A percentile compares a stretch with the other conserved stretches of the same genome.
Evolutionary conservation across 2,797 vertebrate species (phyloP).

Genomic region (Gadopsis bispinosus): DNA sequence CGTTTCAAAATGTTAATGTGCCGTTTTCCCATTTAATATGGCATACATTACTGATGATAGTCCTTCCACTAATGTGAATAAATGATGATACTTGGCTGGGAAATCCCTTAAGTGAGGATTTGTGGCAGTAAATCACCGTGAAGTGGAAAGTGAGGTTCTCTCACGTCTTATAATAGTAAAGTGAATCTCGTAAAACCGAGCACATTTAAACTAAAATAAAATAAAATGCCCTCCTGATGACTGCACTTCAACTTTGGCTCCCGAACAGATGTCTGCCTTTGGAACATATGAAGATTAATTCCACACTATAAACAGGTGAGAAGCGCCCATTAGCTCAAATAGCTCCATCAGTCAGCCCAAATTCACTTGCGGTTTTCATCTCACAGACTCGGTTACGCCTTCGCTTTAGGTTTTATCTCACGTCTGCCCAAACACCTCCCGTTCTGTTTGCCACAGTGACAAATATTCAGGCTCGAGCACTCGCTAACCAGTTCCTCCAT

Average conservation of each 20-base stretch:
- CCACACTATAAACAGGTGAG: conserved; percentile 59
- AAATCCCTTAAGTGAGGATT: conserved; percentile 56
- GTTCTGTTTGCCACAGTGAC: conserved; percentile 27
- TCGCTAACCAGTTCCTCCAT: conserved; percentile 60
- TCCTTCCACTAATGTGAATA: conserved; percentile 70
- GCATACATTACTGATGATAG: conserved; percentile 40
- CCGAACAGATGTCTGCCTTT: conserved; percentile 13
- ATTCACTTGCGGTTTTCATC: conserved; percentile 40
- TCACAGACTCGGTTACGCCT: conserved; percentile 28
- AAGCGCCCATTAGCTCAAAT: conserved; percentile 33
- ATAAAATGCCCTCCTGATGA: conserved; percentile 44
- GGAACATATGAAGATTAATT: conserved; percentile 45
- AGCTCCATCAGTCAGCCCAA: conserved; percentile 36
- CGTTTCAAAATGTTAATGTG: conserved; percentile 65
- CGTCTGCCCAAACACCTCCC: conserved; percentile 37
- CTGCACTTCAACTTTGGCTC: conserved; percentile 49
- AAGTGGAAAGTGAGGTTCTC: conserved; percentile 70
- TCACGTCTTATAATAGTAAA: conserved; percentile 67
- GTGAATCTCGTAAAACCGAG: conserved; percentile 64
- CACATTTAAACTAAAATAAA: conserved; percentile 41
- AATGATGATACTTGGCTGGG: conserved; percentile 66
- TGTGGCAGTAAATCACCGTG: conserved; percentile 66
- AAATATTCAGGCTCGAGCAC: conserved; percentile 15
- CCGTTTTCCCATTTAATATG: conserved; percentile 56
- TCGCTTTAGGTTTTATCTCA: conserved; percentile 39